phyloP scores from a whole-genome alignment of 2,797 vertebrate genomes.

The Lagorchestes hirsutus region DNA sequence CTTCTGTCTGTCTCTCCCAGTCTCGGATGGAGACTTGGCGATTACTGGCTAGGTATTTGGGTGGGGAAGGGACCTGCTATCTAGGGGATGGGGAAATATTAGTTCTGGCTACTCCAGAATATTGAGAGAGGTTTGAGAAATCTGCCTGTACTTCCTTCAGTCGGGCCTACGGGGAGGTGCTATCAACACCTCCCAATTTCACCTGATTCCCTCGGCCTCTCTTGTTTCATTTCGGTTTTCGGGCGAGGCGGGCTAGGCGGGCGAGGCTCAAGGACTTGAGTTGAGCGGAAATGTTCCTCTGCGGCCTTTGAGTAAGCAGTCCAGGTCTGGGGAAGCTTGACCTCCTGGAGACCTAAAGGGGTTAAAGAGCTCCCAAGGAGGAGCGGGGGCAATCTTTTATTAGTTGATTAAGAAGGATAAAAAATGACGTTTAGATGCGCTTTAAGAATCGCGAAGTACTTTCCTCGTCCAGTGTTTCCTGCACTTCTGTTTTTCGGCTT shows the following conservation, averaged over 20 bases:
- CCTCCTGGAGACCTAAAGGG: neutral
- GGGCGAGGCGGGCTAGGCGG: neutral
- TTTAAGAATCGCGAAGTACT: neutral
- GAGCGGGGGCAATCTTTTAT: neutral
- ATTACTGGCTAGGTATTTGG: neutral
- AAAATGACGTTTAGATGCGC: neutral
- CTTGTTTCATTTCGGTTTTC: neutral
- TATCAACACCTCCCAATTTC: neutral
- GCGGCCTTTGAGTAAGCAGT: neutral
- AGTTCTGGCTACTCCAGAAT: neutral
- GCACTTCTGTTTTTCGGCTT: slow-evolving; percentile 7
- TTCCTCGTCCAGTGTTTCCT: neutral
- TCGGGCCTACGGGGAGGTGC: neutral
- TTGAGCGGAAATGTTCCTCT: neutral
- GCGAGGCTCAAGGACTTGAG: neutral
- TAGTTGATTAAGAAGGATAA: neutral
- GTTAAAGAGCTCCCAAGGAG: neutral
- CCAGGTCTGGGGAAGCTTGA: neutral
- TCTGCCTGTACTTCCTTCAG: neutral
- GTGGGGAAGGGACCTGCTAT: neutral
- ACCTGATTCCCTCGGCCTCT: neutral
- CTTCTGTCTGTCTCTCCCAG: neutral
- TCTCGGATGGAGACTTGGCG: neutral
- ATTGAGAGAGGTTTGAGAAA: neutral
- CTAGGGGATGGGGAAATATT: neutral